These are phyloP conservation scores for Naso thynnoides DNA, from an alignment of 2,797 vertebrate genomes.

Conservation along the genomic window DNA sequence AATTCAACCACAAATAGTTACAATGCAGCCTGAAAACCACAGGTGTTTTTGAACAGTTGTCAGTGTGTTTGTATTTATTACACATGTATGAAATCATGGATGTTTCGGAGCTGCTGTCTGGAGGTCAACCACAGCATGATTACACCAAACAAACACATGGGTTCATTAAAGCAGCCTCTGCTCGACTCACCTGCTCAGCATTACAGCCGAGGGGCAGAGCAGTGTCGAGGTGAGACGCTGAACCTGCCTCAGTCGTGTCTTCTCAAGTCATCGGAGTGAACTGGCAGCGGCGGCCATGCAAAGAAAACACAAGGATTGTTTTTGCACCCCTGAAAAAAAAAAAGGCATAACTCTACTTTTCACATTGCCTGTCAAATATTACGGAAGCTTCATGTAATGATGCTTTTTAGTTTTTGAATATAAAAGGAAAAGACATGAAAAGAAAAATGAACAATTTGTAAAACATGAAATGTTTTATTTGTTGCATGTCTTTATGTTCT, in stretches of 20 bases:
- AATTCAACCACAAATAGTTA: conserved; percentile 21
- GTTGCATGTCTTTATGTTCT: conserved; percentile 90
- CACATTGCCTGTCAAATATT: conserved; percentile 83
- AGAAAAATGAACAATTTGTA: conserved; percentile 84
- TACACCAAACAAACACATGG: conserved; percentile 32
- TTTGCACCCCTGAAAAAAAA: conserved; percentile 54
- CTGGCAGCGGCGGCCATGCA: conserved; percentile 62
- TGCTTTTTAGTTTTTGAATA: conserved; percentile 86
- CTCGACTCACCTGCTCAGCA: conserved; percentile 39
- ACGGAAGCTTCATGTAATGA: conserved; percentile 87
- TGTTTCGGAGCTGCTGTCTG: conserved; percentile 40
- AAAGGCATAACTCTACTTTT: conserved; percentile 72
- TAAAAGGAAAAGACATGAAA: conserved; percentile 76
- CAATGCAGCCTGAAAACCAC: conserved; percentile 41
- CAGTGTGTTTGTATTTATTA: conserved; percentile 64
- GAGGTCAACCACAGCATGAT: conserved; percentile 23
- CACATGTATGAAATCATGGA: conserved; percentile 60
- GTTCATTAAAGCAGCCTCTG: conserved; percentile 1
- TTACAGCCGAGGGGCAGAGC: conserved; percentile 33
- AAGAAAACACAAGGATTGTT: conserved; percentile 60
- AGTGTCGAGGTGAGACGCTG: conserved; percentile 36
- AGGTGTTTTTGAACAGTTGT: conserved; percentile 45
- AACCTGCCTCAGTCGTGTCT: conserved; percentile 54
- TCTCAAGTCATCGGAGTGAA: conserved; percentile 63
- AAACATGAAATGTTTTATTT: conserved; percentile 90